Conservation (phyloP, 2,888 invertebrate species). For the Nasonia oneida region DNA sequence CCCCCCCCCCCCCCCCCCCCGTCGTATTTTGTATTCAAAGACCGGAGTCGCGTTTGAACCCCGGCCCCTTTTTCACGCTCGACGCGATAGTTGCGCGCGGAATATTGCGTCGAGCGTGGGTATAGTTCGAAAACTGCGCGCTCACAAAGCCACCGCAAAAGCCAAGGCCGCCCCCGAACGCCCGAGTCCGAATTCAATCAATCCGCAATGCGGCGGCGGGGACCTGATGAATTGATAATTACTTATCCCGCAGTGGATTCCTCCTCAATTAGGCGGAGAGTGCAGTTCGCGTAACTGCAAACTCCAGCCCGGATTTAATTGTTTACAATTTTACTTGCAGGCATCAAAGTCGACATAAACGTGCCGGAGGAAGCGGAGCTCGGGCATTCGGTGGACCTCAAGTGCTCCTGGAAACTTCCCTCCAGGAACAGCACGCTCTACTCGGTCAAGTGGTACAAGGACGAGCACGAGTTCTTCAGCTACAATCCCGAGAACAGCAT, state of each 20-base stretch:
- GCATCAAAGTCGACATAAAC: constrained; percentile 68
- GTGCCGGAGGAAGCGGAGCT: constrained; percentile 71
- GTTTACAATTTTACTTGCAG: constrained; percentile 37
- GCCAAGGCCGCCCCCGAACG: not conserved
- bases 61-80: not conserved
- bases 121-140: not conserved
- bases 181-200: not conserved
- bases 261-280: not conserved
- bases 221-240: constrained; percentile 13
- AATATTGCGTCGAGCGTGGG: not conserved
- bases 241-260: not conserved
- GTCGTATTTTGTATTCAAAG: not conserved
- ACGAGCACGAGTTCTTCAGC: constrained; percentile 74
- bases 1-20: not conserved
- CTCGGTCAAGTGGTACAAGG: constrained; percentile 75
- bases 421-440: constrained; percentile 67
- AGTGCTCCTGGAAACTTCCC: constrained; percentile 69
- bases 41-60: not conserved
- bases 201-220: not conserved
- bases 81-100: not conserved
- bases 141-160: not conserved
- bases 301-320: not conserved
- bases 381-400: constrained; percentile 67
- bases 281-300: not conserved
- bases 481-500: constrained; percentile 69